Base-by-base conservation (phyloP, 2,888 invertebrate species). In the Idaea aversata region DNA sequence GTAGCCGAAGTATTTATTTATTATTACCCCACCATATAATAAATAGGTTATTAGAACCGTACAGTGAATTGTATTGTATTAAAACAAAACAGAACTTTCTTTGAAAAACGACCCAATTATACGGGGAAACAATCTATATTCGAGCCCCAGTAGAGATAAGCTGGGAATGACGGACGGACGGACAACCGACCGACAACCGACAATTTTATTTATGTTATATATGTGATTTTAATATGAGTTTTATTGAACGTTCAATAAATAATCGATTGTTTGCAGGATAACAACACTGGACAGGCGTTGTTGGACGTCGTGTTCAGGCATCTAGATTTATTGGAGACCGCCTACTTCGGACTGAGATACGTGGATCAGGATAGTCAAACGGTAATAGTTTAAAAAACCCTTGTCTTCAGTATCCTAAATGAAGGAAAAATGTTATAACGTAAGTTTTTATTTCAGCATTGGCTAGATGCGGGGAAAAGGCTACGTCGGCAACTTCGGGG, bases 301-400 rank as follows among this genome's bases (percentile, higher is more conserved):
- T 91, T 99, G 83, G 98, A 99, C 87, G 96, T 97, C 75, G 98
- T 98, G 63, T 98, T 97, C 90, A 95, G 97, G 77, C 97, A 98
- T 87, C 94, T 99, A 78, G 98, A 99, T 92, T 95, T 99, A 67
- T 93, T 98, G 85, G 99, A 99, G 93, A 98, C 98, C 63, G 97
- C 98, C 72, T 99, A 99, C 91, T 99, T 99, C 88, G 99, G 99
- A 63, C 95, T 99, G 62, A 95, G 99, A 72, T 99, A 97, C 87
- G 95, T 99, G 69, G 98, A 99, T 88, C 95, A 96, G 80, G 97
- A 97, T 78, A 98, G 97, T 86, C 99, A 99, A 94, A 97, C 98
- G 93, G 98, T 98, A 94, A 95, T 95, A 86, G 58, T 16, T 58
- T 58, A 58, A 16, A 15, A 58, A 15, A 58, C 58, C 47, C 47